phyloP scores from a whole-genome alignment of 2,797 vertebrate genomes.

The Phrynocephalus forsythii region DNA sequence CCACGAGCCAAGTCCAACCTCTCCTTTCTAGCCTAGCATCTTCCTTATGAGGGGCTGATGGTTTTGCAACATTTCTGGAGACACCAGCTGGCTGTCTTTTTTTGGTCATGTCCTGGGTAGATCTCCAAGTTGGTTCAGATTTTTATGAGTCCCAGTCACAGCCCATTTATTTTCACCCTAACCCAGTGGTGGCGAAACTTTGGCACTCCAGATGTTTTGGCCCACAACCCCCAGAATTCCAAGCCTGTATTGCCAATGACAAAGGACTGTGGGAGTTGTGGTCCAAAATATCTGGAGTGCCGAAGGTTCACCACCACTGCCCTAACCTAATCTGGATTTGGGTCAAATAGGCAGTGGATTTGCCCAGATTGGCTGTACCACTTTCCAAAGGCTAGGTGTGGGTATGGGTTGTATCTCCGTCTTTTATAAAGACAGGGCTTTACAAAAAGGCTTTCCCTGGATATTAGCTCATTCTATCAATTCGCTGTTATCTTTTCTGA shows the following conservation, averaged over 20 bases:
- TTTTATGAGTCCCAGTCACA: not conserved
- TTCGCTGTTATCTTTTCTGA: no score
- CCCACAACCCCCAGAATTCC: no score
- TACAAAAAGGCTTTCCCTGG: no score
- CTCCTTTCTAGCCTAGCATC: not conserved
- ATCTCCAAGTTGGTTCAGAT: not conserved
- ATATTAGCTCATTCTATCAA: no score
- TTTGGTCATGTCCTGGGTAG: not conserved
- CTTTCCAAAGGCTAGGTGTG: no score
- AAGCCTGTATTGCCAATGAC: no score
- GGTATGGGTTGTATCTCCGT: not conserved
- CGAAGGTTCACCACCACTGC: no score
- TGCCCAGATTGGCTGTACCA: not conserved
- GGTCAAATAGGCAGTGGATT: not conserved
- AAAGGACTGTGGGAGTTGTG: no score
- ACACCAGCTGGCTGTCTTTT: not conserved
- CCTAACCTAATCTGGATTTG: not conserved
- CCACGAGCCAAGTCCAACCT: not conserved
- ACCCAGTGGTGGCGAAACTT: no score
- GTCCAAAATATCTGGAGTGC: no score
- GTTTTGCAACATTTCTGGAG: not conserved
- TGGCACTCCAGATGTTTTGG: no score
- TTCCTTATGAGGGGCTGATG: not conserved
- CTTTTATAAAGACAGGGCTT: no score
- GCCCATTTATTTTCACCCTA: not conserved